Evolutionary conservation across 2,888 invertebrate genomes (phyloP), one percentile per base, ranked within the genome.

Genomic region (Mayetiola destructor): DNA sequence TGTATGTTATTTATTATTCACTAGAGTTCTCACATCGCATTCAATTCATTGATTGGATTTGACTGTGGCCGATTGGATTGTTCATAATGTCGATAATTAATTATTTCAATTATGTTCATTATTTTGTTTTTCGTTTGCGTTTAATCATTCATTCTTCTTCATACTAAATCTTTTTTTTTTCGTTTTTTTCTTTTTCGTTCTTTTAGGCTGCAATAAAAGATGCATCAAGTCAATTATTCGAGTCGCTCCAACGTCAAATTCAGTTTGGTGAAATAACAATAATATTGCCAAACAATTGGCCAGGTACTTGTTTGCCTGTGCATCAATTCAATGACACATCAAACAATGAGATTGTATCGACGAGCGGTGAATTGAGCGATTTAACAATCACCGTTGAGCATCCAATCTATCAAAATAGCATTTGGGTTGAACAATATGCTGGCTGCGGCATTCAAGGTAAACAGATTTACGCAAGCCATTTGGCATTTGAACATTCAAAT

Each of bases 351-450:
- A 61, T 66, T 42, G 69, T 74, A 18, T 64, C 70, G 40, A 73
- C 75, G 29, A 72, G 73, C 59, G 76, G 77, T n/a, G 77, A 77
- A 62, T 64, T 69, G 30, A 72, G 78, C 10, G 79, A 82, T 63
- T 69, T 82, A 53, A 74, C 73, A 8, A 69, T 78, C 23, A 75
- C 75, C 3, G 66, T 68, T 10, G 74, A 75, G 27, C 76, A 78
- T 61, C 73, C 75, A 5, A 68, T 78, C 48, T 77, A 76, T 59
- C 73, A 73, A 3, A 71, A 75, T 63, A 64, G 69, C 10, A 72
- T 77, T n/a, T 80, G 77, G 76, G 81, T 81, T 1, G 77, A 79
- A 63, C 81, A 81, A 65, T 76, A 77, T 3, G 71, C 76, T 27
- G 78, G 78, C 10, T 82, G 81, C 62, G 80, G 79, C 4, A 67